Conservation (phyloP, 2,113 vertebrate genomes). For the Caloenas nicobarica region DNA sequence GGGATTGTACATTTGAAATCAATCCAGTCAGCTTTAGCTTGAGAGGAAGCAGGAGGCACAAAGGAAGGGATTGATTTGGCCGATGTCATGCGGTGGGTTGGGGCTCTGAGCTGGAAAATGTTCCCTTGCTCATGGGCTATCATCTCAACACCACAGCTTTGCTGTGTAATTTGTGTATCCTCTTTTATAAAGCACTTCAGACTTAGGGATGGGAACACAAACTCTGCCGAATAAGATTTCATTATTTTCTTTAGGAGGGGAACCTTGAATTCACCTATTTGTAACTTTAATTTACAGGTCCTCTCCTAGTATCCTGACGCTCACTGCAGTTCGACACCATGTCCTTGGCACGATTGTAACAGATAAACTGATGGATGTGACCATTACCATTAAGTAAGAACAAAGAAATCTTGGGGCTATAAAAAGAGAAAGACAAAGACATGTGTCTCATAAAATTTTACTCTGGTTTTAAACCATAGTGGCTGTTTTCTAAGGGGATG, state of each 20-base stretch:
- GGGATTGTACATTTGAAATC: background rate
- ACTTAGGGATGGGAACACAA: background rate
- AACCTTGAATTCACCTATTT: background rate
- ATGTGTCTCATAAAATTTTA: background rate
- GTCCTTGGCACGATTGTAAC: slow-evolving; percentile 93
- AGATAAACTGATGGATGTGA: slow-evolving; percentile 93
- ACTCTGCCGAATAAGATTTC: background rate
- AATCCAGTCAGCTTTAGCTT: background rate
- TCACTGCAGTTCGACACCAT: slow-evolving; percentile 94
- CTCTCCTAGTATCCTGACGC: slow-evolving; percentile 91
- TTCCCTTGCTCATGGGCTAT: background rate
- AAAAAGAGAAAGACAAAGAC: background rate
- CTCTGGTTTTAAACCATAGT: background rate
- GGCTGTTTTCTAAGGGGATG: background rate
- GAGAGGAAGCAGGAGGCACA: background rate
- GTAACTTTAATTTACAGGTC: slow-evolving; percentile 79
- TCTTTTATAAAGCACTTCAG: background rate
- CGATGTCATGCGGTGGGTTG: background rate
- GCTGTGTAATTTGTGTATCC: fast-evolving
- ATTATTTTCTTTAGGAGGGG: background rate
- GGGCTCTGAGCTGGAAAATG: background rate
- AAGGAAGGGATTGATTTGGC: background rate
- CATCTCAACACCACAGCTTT: background rate
- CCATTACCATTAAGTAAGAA: slow-evolving; percentile 94
- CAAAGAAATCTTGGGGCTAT: background rate